Evolutionary conservation across 2,113 vertebrate species (phyloP).

Genomic region (Sminthopsis crassicaudata): DNA sequence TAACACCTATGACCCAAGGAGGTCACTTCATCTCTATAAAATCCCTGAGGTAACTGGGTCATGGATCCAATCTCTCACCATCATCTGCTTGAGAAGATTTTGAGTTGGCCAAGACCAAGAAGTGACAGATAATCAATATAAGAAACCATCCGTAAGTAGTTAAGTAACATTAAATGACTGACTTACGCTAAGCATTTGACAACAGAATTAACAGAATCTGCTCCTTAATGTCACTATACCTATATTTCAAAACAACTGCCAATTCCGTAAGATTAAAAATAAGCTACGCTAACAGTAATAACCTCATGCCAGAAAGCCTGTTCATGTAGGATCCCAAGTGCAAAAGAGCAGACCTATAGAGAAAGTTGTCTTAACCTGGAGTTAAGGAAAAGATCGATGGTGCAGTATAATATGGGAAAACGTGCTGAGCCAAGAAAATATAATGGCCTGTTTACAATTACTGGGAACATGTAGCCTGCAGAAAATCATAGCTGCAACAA

Average conservation of each 20-base stretch:
- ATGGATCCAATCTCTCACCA: not conserved
- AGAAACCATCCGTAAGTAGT: conserved; percentile 1
- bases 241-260: conserved; percentile 53
- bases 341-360: conserved; percentile 35
- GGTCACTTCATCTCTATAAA: not conserved
- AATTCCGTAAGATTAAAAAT: conserved; percentile 42
- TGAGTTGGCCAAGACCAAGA: not conserved
- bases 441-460: conserved; percentile 1
- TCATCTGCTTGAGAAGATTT: not conserved
- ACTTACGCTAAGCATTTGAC: conserved; percentile 9
- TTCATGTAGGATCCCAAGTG: conserved; percentile 3
- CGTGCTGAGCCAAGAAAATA: not conserved
- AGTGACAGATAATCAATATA: conserved; percentile 14
- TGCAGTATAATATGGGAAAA: conserved; percentile 26
- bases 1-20: not conserved
- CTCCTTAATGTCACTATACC: conserved; percentile 45
- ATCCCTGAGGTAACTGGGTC: not conserved
- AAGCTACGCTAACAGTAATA: conserved; percentile 55
- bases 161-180: conserved; percentile 41
- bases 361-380: conserved; percentile 12
- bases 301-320: conserved; percentile 45
- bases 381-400: conserved; percentile 39
- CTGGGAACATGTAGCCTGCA: conserved; percentile 33
- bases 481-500: conserved; percentile 37
- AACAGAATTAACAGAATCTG: conserved; percentile 32